Percentiles rank a stretch among this genome's conserved stretches.
Evolutionary conservation across 2,888 invertebrate species (phyloP).

Genomic region (Coelinius sp.): DNA sequence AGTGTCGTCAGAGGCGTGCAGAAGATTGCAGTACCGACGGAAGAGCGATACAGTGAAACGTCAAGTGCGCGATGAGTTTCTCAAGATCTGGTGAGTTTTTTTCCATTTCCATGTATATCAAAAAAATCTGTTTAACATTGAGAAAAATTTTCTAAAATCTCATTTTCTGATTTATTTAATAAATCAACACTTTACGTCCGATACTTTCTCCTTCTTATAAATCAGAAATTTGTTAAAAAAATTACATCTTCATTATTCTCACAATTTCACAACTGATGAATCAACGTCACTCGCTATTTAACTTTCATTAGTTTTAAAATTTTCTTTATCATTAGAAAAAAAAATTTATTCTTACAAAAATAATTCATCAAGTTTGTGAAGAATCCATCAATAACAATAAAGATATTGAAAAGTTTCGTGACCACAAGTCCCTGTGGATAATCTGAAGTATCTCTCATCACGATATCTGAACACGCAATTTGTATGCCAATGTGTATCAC

Average conservation of each 20-base stretch:
- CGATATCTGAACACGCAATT: neutral
- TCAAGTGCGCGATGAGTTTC: constrained; percentile 75
- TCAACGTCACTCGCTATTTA: neutral
- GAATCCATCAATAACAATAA: neutral
- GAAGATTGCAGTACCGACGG: constrained; percentile 74
- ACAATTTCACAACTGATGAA: neutral
- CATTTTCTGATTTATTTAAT: too few relatives aligned
- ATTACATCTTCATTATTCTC: neutral
- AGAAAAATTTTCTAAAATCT: too few relatives aligned
- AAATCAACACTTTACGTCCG: too few relatives aligned
- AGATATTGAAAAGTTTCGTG: constrained; percentile 15
- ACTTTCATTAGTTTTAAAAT: neutral
- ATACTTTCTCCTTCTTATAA: neutral
- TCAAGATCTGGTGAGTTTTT: constrained; percentile 75
- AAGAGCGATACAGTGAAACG: constrained; percentile 76
- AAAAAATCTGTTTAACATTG: neutral
- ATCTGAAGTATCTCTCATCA: neutral
- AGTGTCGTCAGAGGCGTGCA: constrained; percentile 73
- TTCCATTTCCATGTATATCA: neutral
- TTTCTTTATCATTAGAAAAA: too few relatives aligned
- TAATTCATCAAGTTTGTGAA: neutral
- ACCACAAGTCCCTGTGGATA: neutral
- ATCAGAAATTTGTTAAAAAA: neutral
- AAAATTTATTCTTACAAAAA: too few relatives aligned
- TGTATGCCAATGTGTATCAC: neutral